phyloP scores from a whole-genome alignment of 2,888 invertebrate genomes.

The Cryptocephalus primarius region DNA sequence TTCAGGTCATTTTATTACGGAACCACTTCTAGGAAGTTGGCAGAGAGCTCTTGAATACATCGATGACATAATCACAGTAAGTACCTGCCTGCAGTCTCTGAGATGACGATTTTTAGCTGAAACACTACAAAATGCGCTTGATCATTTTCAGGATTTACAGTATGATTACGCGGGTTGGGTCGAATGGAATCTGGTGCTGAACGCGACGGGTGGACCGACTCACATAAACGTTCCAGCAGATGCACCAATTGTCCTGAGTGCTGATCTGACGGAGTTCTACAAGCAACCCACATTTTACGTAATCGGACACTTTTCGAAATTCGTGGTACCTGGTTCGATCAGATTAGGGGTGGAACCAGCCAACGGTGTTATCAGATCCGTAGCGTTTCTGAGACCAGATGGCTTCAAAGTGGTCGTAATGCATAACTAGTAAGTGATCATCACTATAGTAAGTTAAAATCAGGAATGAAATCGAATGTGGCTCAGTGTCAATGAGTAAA shows the following conservation, averaged over 20 bases:
- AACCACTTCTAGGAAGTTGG: constrained; percentile 12
- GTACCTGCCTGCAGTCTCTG: background rate
- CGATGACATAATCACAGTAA: constrained; percentile 8
- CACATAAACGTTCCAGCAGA: constrained; percentile 68
- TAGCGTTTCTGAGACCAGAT: constrained; percentile 42
- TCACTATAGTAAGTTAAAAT: background rate
- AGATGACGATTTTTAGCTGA: no score
- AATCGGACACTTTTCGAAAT: constrained; percentile 60
- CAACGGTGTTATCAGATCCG: constrained; percentile 20
- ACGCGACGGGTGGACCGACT: constrained; percentile 64
- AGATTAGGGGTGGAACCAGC: constrained; percentile 24
- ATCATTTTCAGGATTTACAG: constrained; percentile 6
- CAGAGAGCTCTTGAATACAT: constrained; percentile 8
- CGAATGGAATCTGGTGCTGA: constrained; percentile 77
- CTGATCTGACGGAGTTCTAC: constrained; percentile 55
- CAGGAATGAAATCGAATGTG: background rate
- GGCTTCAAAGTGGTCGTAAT: constrained; percentile 37
- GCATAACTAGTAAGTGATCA: constrained; percentile 32
- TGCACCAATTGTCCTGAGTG: constrained; percentile 57
- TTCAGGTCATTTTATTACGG: background rate
- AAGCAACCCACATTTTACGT: constrained; percentile 81
- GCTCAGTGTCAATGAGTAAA: background rate
- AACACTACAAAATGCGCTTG: no score
- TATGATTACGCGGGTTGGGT: constrained; percentile 55
- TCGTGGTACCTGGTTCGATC: constrained; percentile 50